phyloP scores from a whole-genome alignment of 2,797 vertebrate genomes.

The Pitangus sulphuratus region DNA sequence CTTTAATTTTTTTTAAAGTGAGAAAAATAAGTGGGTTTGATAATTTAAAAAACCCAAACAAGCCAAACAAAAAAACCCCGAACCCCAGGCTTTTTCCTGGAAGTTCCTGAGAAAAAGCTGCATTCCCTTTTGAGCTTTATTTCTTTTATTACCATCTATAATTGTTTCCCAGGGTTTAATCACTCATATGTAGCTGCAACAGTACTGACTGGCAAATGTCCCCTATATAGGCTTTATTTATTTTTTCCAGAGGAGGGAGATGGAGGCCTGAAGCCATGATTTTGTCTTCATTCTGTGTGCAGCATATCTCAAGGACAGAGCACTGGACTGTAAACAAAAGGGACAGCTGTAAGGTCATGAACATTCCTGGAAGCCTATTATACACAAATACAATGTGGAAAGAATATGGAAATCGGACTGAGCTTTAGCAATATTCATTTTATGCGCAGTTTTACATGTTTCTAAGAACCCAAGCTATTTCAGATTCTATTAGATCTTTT shows the following conservation, averaged over 20 bases:
- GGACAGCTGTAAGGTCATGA: conserved; percentile 74
- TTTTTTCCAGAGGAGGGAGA: conserved; percentile 50
- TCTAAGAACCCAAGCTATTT: conserved; percentile 34
- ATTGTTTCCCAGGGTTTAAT: conserved; percentile 1
- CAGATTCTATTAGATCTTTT: conserved; percentile 54
- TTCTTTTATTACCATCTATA: neutral
- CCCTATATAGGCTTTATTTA: conserved; percentile 3
- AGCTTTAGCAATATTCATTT: conserved; percentile 53
- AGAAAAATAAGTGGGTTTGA: neutral
- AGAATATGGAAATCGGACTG: conserved; percentile 55
- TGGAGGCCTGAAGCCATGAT: conserved; percentile 62
- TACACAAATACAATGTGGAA: conserved; percentile 52
- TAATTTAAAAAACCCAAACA: neutral
- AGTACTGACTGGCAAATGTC: neutral
- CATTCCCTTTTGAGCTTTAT: neutral
- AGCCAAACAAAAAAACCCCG: neutral
- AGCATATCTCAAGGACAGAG: conserved; percentile 74
- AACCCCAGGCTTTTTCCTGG: neutral
- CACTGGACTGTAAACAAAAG: conserved; percentile 74
- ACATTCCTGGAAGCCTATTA: conserved; percentile 72
- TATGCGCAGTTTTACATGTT: conserved; percentile 37
- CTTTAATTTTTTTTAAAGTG: neutral
- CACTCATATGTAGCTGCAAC: neutral
- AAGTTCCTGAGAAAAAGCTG: neutral
- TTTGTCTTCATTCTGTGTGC: conserved; percentile 60